Evolutionary conservation across 2,797 vertebrate species (phyloP).

Genomic region (Vipera ursinii): DNA sequence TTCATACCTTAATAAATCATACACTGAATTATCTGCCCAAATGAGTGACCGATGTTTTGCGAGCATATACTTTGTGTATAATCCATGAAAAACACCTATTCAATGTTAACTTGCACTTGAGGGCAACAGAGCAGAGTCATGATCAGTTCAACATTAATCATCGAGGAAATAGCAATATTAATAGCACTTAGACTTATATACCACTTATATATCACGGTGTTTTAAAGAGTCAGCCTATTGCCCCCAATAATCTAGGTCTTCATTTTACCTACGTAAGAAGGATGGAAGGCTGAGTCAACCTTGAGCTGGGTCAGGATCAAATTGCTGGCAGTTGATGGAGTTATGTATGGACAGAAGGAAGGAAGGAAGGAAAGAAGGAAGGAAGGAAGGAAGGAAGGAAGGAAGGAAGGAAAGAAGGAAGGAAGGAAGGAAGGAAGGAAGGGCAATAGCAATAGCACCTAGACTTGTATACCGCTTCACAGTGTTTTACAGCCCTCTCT

Average conservation of each 20-base stretch:
- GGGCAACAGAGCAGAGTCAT: constrained; percentile 47
- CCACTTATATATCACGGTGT: no score
- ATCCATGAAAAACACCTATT: constrained; percentile 75
- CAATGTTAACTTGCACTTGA: constrained; percentile 65
- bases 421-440: no score
- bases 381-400: no score
- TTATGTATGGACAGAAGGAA: no score
- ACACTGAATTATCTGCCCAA: constrained; percentile 80
- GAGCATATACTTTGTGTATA: constrained; percentile 83
- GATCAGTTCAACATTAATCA: constrained; percentile 60
- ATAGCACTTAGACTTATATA: background rate
- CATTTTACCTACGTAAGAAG: no score
- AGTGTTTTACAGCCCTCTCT: background rate
- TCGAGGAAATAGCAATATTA: constrained; percentile 49
- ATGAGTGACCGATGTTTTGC: constrained; percentile 79
- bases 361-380: no score
- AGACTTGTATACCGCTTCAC: background rate
- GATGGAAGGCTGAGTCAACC: no score
- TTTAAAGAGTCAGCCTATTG: no score
- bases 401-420: no score
- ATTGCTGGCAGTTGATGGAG: no score
- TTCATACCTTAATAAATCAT: constrained; percentile 84
- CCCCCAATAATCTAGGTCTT: no score
- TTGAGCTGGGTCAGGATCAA: no score
- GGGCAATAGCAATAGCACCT: background rate